These are phyloP conservation scores for Schlechtendalia chinensis DNA, from an alignment of 1,140 invertebrate genomes.

Conservation along the genomic window DNA sequence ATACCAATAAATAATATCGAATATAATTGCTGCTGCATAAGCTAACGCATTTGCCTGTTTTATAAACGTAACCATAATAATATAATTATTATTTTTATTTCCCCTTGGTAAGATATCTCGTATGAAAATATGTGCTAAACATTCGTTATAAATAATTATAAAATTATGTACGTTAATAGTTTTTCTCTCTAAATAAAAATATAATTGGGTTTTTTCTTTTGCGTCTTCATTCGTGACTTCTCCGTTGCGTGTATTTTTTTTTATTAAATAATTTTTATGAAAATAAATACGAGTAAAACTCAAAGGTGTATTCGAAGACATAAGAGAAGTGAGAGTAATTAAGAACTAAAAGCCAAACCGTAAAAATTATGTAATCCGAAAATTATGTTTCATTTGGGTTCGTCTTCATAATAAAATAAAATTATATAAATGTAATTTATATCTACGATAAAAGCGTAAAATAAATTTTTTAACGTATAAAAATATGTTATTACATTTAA, in stretches of 20 bases:
- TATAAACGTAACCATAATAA: neutral
- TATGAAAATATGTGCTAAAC: neutral
- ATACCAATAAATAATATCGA: neutral
- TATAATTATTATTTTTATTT: too few relatives aligned
- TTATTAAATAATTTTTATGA: neutral
- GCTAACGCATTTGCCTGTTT: neutral
- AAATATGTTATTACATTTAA: too few relatives aligned
- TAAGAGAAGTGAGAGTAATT: neutral
- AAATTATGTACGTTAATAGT: neutral
- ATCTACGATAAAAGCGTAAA: too few relatives aligned
- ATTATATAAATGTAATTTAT: too few relatives aligned
- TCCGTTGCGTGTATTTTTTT: neutral
- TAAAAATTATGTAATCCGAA: neutral
- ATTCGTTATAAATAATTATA: neutral
- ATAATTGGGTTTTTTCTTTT: neutral
- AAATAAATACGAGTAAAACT: neutral
- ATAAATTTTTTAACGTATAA: too few relatives aligned
- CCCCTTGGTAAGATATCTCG: too few relatives aligned
- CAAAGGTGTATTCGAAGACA: neutral
- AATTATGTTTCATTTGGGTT: neutral
- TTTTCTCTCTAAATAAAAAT: neutral
- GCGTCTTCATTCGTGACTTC: neutral
- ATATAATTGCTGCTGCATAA: neutral
- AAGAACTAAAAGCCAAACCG: neutral
- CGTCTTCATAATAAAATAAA: neutral